Evolutionary conservation across 1,140 invertebrate species (phyloP).

Genomic region (Halyomorpha halys): DNA sequence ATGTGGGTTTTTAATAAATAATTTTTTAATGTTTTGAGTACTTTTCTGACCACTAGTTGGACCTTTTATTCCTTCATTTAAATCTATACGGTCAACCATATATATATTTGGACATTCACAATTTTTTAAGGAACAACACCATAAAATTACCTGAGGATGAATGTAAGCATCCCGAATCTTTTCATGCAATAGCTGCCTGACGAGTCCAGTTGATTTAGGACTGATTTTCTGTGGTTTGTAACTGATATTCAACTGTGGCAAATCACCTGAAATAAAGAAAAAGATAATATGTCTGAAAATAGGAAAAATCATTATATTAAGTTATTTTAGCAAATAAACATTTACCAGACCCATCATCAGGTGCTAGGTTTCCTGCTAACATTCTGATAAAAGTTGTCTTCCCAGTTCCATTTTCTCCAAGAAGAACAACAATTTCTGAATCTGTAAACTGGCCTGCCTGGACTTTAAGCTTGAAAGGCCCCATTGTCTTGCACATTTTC

Average conservation of each 20-base stretch:
- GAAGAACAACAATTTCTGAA: conserved; percentile 95
- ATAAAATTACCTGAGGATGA: conserved; percentile 67
- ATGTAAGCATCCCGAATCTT: conserved; percentile 95
- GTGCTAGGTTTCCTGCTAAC: conserved; percentile 88
- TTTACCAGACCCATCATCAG: conserved; percentile 72
- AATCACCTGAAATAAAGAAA: conserved; percentile 45
- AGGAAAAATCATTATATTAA: not conserved
- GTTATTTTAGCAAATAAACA: no score
- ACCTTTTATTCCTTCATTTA: no score
- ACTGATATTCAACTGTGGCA: conserved; percentile 92
- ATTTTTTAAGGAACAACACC: conserved; percentile 14
- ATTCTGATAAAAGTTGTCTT: conserved; percentile 99
- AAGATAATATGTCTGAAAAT: not conserved
- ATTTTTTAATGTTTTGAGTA: no score
- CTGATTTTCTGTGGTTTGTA: conserved; percentile 99
- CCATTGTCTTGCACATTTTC: conserved; percentile 71
- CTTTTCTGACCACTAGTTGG: no score
- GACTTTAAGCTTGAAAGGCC: conserved; percentile 60
- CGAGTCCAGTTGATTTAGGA: conserved; percentile 84
- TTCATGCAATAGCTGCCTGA: conserved; percentile 83
- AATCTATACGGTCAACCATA: no score
- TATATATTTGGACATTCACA: no score
- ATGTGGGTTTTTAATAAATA: no score
- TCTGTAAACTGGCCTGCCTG: conserved; percentile 93
- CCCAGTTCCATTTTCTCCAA: conserved; percentile 99